Conservation (phyloP, 1,140 invertebrate species). For the Macrosteles quadrilineatus region DNA sequence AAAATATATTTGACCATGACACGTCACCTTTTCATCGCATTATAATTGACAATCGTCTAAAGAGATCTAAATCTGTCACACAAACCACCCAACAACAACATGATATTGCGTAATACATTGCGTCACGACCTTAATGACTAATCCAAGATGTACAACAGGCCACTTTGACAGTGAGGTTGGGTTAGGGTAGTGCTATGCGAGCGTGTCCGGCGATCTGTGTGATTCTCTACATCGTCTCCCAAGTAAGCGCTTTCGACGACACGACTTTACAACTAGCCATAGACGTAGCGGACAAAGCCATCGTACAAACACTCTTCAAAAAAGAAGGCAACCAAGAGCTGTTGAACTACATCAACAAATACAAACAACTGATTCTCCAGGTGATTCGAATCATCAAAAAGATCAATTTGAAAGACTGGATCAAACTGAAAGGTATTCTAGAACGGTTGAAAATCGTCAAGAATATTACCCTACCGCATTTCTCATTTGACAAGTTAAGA, state of each 20-base stretch:
- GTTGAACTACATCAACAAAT: not conserved
- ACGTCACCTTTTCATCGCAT: too few relatives aligned
- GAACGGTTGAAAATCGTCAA: not conserved
- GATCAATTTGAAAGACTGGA: not conserved
- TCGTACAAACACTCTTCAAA: slow-evolving; percentile 1
- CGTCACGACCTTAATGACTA: too few relatives aligned
- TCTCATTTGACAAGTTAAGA: not conserved
- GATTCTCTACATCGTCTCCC: not conserved
- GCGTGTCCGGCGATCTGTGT: too few relatives aligned
- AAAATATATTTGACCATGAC: too few relatives aligned
- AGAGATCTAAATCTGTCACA: too few relatives aligned
- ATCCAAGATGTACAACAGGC: too few relatives aligned
- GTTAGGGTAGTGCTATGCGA: too few relatives aligned
- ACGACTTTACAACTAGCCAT: not conserved
- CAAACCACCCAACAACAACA: too few relatives aligned
- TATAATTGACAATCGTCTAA: too few relatives aligned
- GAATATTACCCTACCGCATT: not conserved
- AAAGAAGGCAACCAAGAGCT: slow-evolving; percentile 1
- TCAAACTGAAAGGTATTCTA: not conserved
- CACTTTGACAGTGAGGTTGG: too few relatives aligned
- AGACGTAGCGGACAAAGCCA: not conserved
- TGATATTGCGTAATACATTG: too few relatives aligned
- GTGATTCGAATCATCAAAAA: not conserved
- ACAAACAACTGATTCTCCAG: not conserved
- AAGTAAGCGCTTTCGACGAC: not conserved